Percentiles rank a stretch among this genome's conserved stretches.
Evolutionary conservation across 2,888 invertebrate genomes (phyloP).

Genomic region (Subacronicta megacephala): DNA sequence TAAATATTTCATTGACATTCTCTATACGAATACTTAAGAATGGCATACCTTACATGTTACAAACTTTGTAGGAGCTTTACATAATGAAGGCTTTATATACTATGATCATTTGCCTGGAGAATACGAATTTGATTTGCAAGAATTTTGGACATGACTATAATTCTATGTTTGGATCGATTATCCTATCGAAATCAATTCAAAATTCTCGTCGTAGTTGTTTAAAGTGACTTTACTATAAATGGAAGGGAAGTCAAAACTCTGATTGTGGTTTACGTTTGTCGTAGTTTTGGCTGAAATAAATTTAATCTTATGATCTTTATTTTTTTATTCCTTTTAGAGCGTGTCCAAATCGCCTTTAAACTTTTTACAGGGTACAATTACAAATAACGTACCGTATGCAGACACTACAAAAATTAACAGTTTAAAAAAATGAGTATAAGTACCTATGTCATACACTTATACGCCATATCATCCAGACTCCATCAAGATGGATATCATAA

Average conservation of each 20-base stretch:
- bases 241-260: conserved; percentile 10
- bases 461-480: conserved; percentile 19
- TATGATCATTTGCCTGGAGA: not conserved
- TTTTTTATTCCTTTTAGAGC: no score
- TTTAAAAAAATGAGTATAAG: conserved; percentile 5
- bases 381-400: no score
- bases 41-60: conserved; percentile 39
- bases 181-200: conserved; percentile 6
- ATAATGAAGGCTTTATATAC: conserved; percentile 15
- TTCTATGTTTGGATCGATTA: conserved; percentile 26
- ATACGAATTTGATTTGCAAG: conserved; percentile 7
- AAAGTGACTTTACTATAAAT: conserved; percentile 11
- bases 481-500: conserved; percentile 59
- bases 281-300: conserved; percentile 13
- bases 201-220: conserved; percentile 10
- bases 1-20: conserved; percentile 71
- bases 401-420: not conserved
- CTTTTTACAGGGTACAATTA: no score
- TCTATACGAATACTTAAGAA: conserved; percentile 60
- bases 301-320: no score
- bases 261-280: conserved; percentile 21
- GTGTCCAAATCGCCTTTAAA: no score
- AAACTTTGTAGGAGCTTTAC: conserved; percentile 21
- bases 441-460: conserved; percentile 3
- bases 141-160: conserved; percentile 17